Evolutionary conservation across 2,888 invertebrate species (phyloP), one percentile per base, ranked within the genome.

Genomic region (Ennomos quercinarius): DNA sequence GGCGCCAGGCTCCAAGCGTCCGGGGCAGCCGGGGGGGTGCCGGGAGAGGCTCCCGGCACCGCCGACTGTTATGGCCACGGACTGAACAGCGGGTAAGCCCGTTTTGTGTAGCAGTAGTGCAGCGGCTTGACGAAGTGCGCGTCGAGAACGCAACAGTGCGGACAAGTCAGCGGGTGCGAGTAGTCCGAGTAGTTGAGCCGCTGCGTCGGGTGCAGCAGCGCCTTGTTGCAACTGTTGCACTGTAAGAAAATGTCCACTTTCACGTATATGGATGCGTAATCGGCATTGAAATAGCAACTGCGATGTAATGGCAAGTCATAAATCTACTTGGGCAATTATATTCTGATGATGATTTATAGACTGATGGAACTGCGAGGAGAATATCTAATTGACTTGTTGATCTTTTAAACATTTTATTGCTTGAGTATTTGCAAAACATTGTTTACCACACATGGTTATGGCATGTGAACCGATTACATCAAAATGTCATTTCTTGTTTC

Each of bases 121-220:
- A 99, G 93, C 53, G 98, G 97, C 93, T 98, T 98, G 73, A 98
- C 98, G 93, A 99, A 99, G 93, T 99, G 99, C 57, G 97, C 96
- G 92, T 99, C 99, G 76, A 96, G 94, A 53, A 95, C 95, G 77
- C 96, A 95, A 94, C 99, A 99, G 87, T 97, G 97, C 39, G 98
- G 98, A 90, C 99, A 99, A 72, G 96, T 95, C 81, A 97, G 95
- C 77, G 96, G 95, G 84, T 97, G 97, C 83, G 97, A 98, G 93
- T 98, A 99, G 93, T 99, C 98, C 77, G 98, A 98, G 94, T 97
- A 99, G 92, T 97, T 97, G 73, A 98, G 93, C 80, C 96, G 95
- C 86, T 97, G 97, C 80, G 96, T 96, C 10, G 97, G 97, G 86
- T 97, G 96, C 74, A 98, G 95, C 64, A 98, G 95, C 44, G 97